phyloP scores from a whole-genome alignment of 2,113 vertebrate species.

The Phainopepla nitens region DNA sequence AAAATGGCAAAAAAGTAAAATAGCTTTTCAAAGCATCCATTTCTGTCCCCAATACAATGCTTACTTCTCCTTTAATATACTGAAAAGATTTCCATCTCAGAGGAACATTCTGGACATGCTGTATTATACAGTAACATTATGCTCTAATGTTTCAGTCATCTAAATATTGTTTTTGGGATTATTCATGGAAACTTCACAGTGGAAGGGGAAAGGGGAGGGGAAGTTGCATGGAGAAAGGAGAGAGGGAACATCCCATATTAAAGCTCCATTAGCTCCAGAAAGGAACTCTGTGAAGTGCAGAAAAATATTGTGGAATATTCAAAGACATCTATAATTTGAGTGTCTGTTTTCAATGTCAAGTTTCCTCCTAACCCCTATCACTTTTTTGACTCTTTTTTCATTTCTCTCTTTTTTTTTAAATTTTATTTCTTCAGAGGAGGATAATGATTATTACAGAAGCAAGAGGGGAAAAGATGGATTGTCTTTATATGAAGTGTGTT shows the following conservation, averaged over 20 bases:
- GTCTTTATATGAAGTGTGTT: constrained; percentile 25
- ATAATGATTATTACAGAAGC: constrained; percentile 47
- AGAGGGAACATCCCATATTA: not conserved
- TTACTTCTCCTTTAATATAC: constrained; percentile 10
- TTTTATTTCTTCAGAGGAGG: not conserved
- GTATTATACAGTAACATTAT: not conserved
- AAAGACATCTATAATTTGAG: not conserved
- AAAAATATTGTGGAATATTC: constrained; percentile 24
- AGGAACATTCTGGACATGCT: not conserved
- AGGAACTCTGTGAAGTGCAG: not conserved
- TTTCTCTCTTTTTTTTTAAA: not conserved
- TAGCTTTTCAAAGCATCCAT: not conserved
- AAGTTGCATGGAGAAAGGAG: not conserved
- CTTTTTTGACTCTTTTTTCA: not conserved
- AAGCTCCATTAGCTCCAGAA: not conserved
- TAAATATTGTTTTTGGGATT: constrained; percentile 42
- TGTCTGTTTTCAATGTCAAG: constrained; percentile 40
- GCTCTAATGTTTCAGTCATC: not conserved
- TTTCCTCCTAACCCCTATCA: not conserved
- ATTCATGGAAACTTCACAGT: constrained; percentile 18
- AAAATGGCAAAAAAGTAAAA: not conserved
- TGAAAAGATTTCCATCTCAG: constrained; percentile 27
- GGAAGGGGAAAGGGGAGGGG: not conserved
- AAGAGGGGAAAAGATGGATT: constrained; percentile 48
- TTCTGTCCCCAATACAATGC: not conserved